Percentiles rank a stretch among this genome's conserved stretches.
Conservation (phyloP, 2,113 vertebrate genomes). For the Xenopus tropicalis region UCB_Xtro_10.0 CM004444.2:145391001-145391500, state of each 20-base stretch:
- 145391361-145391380: no score
- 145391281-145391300: no score
- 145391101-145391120: slow-evolving; percentile 41
- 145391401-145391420: no score
- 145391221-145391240: not conserved
- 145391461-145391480: no score
- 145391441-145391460: no score
- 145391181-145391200: not conserved
- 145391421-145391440: no score
- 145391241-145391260: not conserved
- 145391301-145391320: no score
- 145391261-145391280: not conserved
- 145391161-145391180: not conserved
- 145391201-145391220: not conserved
- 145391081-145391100: not conserved
- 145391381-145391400: no score
- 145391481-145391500: no score
- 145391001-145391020: slow-evolving; percentile 24
- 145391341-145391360: no score
- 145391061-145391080: slow-evolving; percentile 41
- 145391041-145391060: slow-evolving; percentile 32
- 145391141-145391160: slow-evolving; percentile 17
- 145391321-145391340: no score
- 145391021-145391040: slow-evolving; percentile 6
- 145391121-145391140: slow-evolving; percentile 18